Base-by-base conservation (phyloP, 2,888 invertebrate species). In the Linnaemya tessellans region DNA sequence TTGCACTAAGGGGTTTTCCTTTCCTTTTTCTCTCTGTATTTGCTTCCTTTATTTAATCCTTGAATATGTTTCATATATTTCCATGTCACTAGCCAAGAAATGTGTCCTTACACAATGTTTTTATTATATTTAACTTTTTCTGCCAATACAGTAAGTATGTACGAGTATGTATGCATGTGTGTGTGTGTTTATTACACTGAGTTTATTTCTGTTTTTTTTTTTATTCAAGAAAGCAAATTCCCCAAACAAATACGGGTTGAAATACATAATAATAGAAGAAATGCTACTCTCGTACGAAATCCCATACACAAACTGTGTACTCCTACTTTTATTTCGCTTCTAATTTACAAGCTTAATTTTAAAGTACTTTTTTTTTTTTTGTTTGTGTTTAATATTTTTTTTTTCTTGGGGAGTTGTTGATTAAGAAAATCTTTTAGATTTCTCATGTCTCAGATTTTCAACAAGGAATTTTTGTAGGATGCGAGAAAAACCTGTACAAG, bases 71-170 rank as follows among this genome's bases (percentile, higher is more conserved):
- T 68, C 62, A 49, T 30, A 60, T 49, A 38, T 78, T 73, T 62
- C 49, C 67, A 43, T 77, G 67, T 58, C 77, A 67, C 58, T 78
- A 62, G 38, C 51, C 70, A 62, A 51, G 67, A 46, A 67, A 70
- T 64, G 22, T 70, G 81, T 81, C 70, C 75, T 82, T 71, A 77
- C 46, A 77, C 68, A 77, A 77, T 49, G 7, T 65, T 80, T 73
- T 73, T 58, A 35, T 65, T 70, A 15, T 9, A 46, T 38, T 64
- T 70, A 8, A 20, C 9, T 70, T 62, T 70, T 56, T 56, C 38
- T 62, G 10, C 49, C 56, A 43, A 54, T 13, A 56, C n/a, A 65
- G 64, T 38, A 13, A 9, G 18, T 9, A 41, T 64, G 25, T 60
- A 3, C n/a, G 25, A 1, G 54, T 51, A 9, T 49, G 25, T 13